Conservation (phyloP, 2,113 vertebrate species). For the Otis tarda region DNA sequence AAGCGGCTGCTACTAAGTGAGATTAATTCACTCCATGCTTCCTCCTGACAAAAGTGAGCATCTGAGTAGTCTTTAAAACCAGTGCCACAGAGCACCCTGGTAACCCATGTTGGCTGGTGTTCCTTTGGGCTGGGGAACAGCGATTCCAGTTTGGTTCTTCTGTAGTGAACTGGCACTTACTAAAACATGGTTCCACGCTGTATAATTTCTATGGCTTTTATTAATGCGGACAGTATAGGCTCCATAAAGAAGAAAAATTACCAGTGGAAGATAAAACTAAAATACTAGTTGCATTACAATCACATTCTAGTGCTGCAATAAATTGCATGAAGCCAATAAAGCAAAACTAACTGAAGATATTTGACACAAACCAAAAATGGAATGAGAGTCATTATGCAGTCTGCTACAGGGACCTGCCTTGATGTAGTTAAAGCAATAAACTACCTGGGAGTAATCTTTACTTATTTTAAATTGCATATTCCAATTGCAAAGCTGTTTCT, state of each 20-base stretch:
- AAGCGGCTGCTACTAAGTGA: not conserved
- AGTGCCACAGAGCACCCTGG: not conserved
- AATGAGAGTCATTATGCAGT: constrained; percentile 73
- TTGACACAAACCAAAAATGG: constrained; percentile 81
- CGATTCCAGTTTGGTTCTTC: not conserved
- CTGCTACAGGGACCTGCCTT: constrained; percentile 72
- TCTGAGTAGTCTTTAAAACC: not conserved
- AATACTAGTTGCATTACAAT: constrained; percentile 78
- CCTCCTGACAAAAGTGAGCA: not conserved
- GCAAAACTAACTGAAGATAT: constrained; percentile 81
- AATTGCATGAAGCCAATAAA: constrained; percentile 79
- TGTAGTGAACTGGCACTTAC: constrained; percentile 44
- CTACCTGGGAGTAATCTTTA: constrained; percentile 79
- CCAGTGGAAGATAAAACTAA: constrained; percentile 77
- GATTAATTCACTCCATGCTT: not conserved
- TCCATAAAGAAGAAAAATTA: constrained; percentile 80
- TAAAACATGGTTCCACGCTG: constrained; percentile 68
- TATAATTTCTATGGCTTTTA: constrained; percentile 76
- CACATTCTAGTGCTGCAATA: constrained; percentile 75
- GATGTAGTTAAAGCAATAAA: constrained; percentile 78
- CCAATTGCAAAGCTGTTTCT: constrained; percentile 76
- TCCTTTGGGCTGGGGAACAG: not conserved
- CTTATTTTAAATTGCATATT: constrained; percentile 79
- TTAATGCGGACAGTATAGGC: constrained; percentile 75
- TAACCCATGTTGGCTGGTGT: accelerated